Evolutionary conservation across 2,888 invertebrate species (phyloP).

Genomic region (Timandra comae): DNA sequence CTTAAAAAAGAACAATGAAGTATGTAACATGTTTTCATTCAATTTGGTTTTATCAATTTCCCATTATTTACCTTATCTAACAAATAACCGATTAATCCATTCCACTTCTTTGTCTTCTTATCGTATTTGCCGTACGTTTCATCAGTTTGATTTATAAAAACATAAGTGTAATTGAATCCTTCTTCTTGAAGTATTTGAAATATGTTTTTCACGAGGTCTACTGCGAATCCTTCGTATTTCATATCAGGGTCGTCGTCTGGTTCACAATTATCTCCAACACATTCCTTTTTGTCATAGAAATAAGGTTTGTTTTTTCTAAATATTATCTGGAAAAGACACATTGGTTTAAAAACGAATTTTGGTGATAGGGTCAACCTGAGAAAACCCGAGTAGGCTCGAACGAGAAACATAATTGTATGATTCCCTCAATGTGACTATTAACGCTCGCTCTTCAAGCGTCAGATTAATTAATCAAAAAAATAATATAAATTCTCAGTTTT

Average conservation of each 20-base stretch:
- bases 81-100: slow-evolving; percentile 55
- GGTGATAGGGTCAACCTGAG: too few relatives aligned
- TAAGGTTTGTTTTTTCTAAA: slow-evolving; percentile 85
- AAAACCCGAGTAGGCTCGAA: too few relatives aligned
- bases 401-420: too few relatives aligned
- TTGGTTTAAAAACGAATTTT: too few relatives aligned
- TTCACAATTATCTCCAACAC: slow-evolving; percentile 43
- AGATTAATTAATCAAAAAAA: too few relatives aligned
- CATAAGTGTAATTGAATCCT: slow-evolving; percentile 53
- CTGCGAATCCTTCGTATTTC: slow-evolving; percentile 84
- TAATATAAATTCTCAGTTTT: too few relatives aligned
- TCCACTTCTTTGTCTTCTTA: slow-evolving; percentile 51
- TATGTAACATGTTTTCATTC: too few relatives aligned
- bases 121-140: slow-evolving; percentile 43
- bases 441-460: too few relatives aligned
- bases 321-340: slow-evolving; percentile 63
- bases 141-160: slow-evolving; percentile 39
- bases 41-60: too few relatives aligned
- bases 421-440: too few relatives aligned
- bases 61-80: slow-evolving; percentile 63
- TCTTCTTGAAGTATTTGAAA: slow-evolving; percentile 72
- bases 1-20: too few relatives aligned
- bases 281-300: slow-evolving; percentile 78
- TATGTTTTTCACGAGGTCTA: slow-evolving; percentile 84
- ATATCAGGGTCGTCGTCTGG: slow-evolving; percentile 75